phyloP scores from a whole-genome alignment of 1,140 invertebrate species.

The Tetramorium alpestre region DNA sequence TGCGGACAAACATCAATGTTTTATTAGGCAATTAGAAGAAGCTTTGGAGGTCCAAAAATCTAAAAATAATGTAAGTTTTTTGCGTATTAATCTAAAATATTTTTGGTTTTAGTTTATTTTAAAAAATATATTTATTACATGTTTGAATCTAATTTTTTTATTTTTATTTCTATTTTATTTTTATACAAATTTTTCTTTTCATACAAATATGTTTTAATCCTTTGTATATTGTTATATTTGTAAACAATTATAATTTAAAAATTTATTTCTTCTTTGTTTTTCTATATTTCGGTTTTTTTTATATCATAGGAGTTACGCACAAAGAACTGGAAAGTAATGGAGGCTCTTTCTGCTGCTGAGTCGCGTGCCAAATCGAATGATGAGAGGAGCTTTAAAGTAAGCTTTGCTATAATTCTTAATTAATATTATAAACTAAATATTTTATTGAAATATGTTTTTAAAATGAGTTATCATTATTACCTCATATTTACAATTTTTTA shows the following conservation, averaged over 20 bases:
- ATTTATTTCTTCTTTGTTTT: constrained; percentile 32
- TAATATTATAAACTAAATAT: constrained; percentile 9
- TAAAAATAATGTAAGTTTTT: constrained; percentile 91
- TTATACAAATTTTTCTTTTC: constrained; percentile 73
- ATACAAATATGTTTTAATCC: constrained; percentile 17
- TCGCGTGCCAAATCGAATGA: constrained; percentile 77
- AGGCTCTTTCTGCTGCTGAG: constrained; percentile 92
- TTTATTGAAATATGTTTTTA: neutral
- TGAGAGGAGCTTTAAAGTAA: constrained; percentile 85
- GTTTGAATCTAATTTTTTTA: neutral
- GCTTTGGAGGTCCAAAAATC: constrained; percentile 89
- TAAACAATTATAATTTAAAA: constrained; percentile 26
- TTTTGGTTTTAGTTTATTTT: constrained; percentile 34
- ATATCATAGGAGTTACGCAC: constrained; percentile 90
- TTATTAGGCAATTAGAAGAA: constrained; percentile 82
- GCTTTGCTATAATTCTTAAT: constrained; percentile 74
- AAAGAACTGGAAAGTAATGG: constrained; percentile 96
- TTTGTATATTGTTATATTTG: constrained; percentile 16
- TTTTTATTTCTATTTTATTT: constrained; percentile 72
- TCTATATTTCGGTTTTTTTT: constrained; percentile 40
- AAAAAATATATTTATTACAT: constrained; percentile 2
- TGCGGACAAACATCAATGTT: constrained; percentile 73
- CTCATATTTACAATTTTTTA: neutral
- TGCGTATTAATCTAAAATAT: constrained; percentile 56
- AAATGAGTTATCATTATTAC: neutral